Evolutionary conservation across 2,113 vertebrate species (phyloP), one percentile per base, ranked within the genome.

Genomic region (Bubo bubo): DNA sequence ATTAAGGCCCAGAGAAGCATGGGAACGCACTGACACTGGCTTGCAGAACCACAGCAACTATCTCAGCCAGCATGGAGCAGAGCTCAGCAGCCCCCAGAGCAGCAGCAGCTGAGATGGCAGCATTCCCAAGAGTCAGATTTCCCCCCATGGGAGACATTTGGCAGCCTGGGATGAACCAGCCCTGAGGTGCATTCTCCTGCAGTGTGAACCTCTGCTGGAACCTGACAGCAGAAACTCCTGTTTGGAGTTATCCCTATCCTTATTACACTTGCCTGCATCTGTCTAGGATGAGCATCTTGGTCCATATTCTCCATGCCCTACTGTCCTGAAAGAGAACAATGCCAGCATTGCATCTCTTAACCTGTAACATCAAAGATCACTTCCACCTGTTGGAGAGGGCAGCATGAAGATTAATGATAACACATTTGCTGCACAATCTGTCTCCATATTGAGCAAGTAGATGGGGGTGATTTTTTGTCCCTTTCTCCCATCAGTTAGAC

Each of bases 81-180:
- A 64, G 22, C 41, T 64, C 47, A 88, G 62, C 37, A 67, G 50
- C 20, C 28, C 10, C 19, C 52, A 74, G 49, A 84, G 50, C 30
- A 81, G 30, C 32, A 70, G 13, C 47, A 83, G n/a, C 37, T 82
- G 62, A 79, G 8, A 37, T 50, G 28, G n/a, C 30, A 74, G 30
- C 1, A 1, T 37, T 83, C 43, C 45, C 49, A 83, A 58, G 23
- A 79, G 49, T 30, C 43, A 79, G 76, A 68, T 16, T 5, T 79
- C 18, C 21, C 10, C 4, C 10, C 12, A 3, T 18, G 17, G 4
- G 21, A 6, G 2, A 21, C 1, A 2, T 24, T 75, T 47, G 30
- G 58, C 21, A 86, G 58, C 12, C 10, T 70, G 30, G 22, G 53
- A 9, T 88, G 35, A 86, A 80, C 4, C 30, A 76, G 67, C 28